Evolutionary conservation across 1,140 invertebrate genomes (phyloP).

Genomic region (Lepidotrigona ventralis): DNA sequence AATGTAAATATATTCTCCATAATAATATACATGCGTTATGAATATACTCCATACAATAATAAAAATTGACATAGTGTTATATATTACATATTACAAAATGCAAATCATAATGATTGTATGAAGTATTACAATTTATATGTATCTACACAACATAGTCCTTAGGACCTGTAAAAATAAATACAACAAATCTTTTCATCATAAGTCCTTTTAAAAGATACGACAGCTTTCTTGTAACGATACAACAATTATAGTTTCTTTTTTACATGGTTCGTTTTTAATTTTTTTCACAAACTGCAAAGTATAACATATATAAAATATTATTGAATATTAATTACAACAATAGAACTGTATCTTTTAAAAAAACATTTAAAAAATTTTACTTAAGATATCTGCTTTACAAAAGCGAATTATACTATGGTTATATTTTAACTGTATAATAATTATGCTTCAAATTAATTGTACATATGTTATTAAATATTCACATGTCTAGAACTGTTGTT

Average conservation of each 20-base stretch:
- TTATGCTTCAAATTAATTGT: neutral
- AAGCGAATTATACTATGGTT: neutral
- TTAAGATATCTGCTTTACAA: neutral
- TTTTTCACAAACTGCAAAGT: neutral
- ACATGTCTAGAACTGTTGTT: neutral
- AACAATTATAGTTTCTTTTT: neutral
- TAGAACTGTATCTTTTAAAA: neutral
- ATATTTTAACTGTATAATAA: conserved; percentile 2
- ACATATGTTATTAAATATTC: neutral
- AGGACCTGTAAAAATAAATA: neutral
- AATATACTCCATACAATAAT: conserved; percentile 14
- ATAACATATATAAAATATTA: neutral
- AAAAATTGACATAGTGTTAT: conserved; percentile 4
- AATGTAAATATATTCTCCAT: neutral
- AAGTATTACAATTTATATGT: conserved; percentile 10
- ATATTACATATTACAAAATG: conserved; percentile 2
- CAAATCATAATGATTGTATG: conserved; percentile 12
- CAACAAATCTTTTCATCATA: neutral
- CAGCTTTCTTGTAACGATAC: neutral
- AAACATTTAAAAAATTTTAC: neutral
- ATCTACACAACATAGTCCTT: neutral
- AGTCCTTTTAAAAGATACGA: neutral
- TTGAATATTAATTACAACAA: neutral
- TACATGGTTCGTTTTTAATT: neutral
- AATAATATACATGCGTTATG: conserved; percentile 41